Evolutionary conservation across 2,797 vertebrate species (phyloP), one percentile per base, ranked within the genome.

Genomic region (Fringilla coelebs): DNA sequence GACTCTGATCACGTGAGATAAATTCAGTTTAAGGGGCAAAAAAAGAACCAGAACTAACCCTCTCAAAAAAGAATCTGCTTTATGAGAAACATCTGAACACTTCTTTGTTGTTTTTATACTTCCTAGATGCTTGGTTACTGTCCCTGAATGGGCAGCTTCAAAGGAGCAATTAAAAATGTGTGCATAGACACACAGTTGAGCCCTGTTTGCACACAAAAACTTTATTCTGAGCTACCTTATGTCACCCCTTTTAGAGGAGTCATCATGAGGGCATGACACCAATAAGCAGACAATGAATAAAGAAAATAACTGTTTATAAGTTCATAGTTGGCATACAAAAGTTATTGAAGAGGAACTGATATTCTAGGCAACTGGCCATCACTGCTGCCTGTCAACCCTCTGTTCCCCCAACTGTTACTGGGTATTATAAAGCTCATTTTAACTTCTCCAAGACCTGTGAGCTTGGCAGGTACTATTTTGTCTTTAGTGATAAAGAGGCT

Each of bases 201-300:
- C 82, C 94, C 94, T 96, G 95, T 96, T 92, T 94, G 93, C 90
- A 96, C 96, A 97, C 97, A 97, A 97, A 97, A 97, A 95, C 97
- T 95, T 97, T 97, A 97, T 97, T 97, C 96, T 96, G 93, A 85
- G 96, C 96, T 97, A 97, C 96, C 96, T 98, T 98, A 96, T 96
- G 92, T 98, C 97, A 97, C 96, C 96, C 96, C 97, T 96, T 97
- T 97, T 93, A 97, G 96, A 92, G 84, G 96, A 96, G 96, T 96
- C 96, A 97, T 93, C 92, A 85, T 21, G 70, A 97, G 95, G 97
- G 95, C 96, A 97, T 79, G 93, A 95, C 96, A 97, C 92, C 89
- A 97, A 97, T 97, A 97, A 97, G 95, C 61, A 90, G 93, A 97
- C 95, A 97, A 97, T 96, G 96, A 97, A 97, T 96, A 97, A 97